Conservation (phyloP, 2,113 vertebrate species). For the Sinocyclocheilus maitianheensis region DNA sequence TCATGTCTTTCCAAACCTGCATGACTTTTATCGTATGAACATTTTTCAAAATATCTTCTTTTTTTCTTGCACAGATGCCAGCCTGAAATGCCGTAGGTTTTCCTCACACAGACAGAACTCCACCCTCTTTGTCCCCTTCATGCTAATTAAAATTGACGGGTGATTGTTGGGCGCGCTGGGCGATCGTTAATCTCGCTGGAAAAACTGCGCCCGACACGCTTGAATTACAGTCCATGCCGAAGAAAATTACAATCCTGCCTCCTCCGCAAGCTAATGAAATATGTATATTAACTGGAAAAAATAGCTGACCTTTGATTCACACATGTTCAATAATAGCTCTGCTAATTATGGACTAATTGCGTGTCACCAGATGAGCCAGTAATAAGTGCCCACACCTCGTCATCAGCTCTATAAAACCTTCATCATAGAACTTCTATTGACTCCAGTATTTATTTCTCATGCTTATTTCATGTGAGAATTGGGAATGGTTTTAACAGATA, state of each 20-base stretch:
- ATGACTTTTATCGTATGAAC: not conserved
- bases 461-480: not conserved
- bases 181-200: conserved; percentile 10
- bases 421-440: not conserved
- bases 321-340: conserved; percentile 28
- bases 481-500: not conserved
- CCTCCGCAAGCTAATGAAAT: not conserved
- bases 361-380: not conserved
- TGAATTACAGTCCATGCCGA: not conserved
- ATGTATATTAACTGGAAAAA: conserved; percentile 1
- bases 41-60: not conserved
- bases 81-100: not conserved
- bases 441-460: not conserved
- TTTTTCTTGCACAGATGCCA: not conserved
- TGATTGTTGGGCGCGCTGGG: not conserved
- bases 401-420: not conserved
- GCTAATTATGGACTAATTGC: conserved; percentile 21
- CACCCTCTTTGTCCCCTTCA: not conserved
- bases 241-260: conserved; percentile 15
- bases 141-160: conserved; percentile 29
- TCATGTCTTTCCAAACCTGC: not conserved
- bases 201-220: not conserved
- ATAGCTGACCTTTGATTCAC: conserved; percentile 26
- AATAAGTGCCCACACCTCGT: not conserved
- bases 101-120: not conserved